A percentile compares a stretch with the other conserved stretches of the same genome.
Conservation (phyloP, 2,888 invertebrate genomes). For the Nymphalis urticae region DNA sequence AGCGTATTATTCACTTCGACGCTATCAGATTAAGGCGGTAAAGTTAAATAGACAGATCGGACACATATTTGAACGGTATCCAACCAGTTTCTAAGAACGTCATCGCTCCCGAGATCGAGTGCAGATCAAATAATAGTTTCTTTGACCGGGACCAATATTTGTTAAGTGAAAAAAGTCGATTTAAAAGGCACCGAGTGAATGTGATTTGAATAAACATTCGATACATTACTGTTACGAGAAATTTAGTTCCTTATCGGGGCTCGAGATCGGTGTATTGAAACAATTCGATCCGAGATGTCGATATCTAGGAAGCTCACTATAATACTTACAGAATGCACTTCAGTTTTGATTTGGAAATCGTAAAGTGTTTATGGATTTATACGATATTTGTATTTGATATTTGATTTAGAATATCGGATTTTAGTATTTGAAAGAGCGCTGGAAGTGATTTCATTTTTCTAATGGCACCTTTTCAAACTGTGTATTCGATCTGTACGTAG, state of each 20-base stretch:
- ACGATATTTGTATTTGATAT: too few relatives aligned
- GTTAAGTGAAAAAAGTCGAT: constrained; percentile 53
- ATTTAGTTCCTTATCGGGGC: constrained; percentile 41
- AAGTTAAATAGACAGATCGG: constrained; percentile 9
- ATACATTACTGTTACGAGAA: constrained; percentile 48
- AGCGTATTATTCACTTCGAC: neutral
- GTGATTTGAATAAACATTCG: constrained; percentile 66
- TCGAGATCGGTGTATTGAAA: constrained; percentile 37
- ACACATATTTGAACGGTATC: constrained; percentile 14
- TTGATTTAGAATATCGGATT: constrained; percentile 1
- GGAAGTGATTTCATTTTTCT: too few relatives aligned
- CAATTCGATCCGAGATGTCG: constrained; percentile 37
- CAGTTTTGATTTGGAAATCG: constrained; percentile 1
- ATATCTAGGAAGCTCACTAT: constrained; percentile 36
- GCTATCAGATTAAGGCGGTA: constrained; percentile 23
- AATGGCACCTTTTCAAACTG: too few relatives aligned
- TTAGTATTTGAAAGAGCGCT: neutral
- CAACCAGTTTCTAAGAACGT: constrained; percentile 53
- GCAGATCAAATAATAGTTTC: constrained; percentile 63
- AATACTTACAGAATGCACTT: constrained; percentile 34
- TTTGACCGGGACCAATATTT: constrained; percentile 65
- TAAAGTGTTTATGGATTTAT: constrained; percentile 1
- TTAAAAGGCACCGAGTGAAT: constrained; percentile 51
- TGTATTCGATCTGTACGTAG: too few relatives aligned
- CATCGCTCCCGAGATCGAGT: constrained; percentile 56